Base-by-base conservation (phyloP, 2,888 invertebrate species). In the Hemistola chrysoprasaria region DNA sequence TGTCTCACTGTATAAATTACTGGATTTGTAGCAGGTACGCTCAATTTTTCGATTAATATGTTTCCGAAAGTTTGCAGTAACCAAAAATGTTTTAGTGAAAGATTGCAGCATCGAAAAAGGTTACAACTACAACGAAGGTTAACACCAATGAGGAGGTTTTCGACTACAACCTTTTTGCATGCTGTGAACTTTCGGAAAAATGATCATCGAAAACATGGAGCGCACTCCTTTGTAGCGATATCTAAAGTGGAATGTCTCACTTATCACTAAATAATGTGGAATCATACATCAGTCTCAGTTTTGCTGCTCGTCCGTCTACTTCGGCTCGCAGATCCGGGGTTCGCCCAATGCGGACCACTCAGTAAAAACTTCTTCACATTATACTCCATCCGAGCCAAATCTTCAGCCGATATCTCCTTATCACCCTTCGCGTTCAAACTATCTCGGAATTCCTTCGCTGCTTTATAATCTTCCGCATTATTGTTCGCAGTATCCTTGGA, bases 311-410 rank as follows among this genome's bases (percentile, higher is more conserved):
- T 90, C 62, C 87, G 81, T 7, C 89, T 79, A 61, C 83, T 85
- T 25, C 85, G 65, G 1, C 63, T 74, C 1, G 53, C 66, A 0
- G 78, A 62, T 8, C 59, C 73, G 1, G 78, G 67, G 42, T 73
- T 74, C 11, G 59, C 76, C 86, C 87, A 88, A 30, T 83, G 78
- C 8, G 86, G 81, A 1, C 90, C 89, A 40, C 93, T 93, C 66
- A 93, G 84, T 56, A 94, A 76, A 73, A 94, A 93, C 70, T 93
- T 92, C 74, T 93, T 93, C n/a, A 94, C 94, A 68, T 94, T 93
- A 64, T 93, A 93, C 67, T 94, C 94, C 93, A 94, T 94, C 67
- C 93, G 91, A 9, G 92, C 93, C 56, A 93, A 90, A 68, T 92
- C 92, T 54, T 91, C 91, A 5, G 90, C 79, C 9, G 88, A 77